Evolutionary conservation across 35 echinoderm and acorn worm genomes (phyloP).

Genomic region (Lytechinus variegatus): DNA sequence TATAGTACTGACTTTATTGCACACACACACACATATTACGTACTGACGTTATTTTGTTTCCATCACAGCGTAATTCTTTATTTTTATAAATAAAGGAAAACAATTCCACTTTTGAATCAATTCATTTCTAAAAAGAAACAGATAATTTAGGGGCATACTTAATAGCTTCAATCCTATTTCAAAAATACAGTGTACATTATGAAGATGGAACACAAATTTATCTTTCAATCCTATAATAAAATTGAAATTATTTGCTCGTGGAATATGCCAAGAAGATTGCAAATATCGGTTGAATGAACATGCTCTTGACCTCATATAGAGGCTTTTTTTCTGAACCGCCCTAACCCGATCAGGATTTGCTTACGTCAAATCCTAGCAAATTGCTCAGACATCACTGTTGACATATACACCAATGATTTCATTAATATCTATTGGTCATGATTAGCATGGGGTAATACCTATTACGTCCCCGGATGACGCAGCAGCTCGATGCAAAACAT

Average conservation of each 20-base stretch:
- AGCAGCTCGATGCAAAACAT: not conserved
- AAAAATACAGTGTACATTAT: too few relatives aligned
- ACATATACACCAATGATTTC: not conserved
- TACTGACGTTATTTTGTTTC: too few relatives aligned
- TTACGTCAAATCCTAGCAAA: not conserved
- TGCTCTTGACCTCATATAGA: not conserved
- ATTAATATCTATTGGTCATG: not conserved
- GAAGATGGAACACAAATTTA: not conserved
- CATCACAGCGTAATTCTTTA: too few relatives aligned
- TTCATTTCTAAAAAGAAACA: too few relatives aligned
- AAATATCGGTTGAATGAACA: not conserved
- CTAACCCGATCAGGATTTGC: not conserved
- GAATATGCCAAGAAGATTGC: not conserved
- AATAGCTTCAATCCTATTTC: too few relatives aligned
- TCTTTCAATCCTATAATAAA: not conserved
- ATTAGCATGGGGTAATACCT: not conserved
- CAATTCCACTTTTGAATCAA: too few relatives aligned
- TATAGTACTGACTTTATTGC: too few relatives aligned
- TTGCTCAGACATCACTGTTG: not conserved
- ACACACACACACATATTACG: too few relatives aligned
- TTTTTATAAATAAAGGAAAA: too few relatives aligned
- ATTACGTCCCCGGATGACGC: not conserved
- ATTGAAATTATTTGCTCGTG: not conserved
- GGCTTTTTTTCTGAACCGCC: not conserved
- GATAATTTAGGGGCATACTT: too few relatives aligned